phyloP scores from a whole-genome alignment of 2,888 invertebrate genomes.

The Nycteola revayana region DNA sequence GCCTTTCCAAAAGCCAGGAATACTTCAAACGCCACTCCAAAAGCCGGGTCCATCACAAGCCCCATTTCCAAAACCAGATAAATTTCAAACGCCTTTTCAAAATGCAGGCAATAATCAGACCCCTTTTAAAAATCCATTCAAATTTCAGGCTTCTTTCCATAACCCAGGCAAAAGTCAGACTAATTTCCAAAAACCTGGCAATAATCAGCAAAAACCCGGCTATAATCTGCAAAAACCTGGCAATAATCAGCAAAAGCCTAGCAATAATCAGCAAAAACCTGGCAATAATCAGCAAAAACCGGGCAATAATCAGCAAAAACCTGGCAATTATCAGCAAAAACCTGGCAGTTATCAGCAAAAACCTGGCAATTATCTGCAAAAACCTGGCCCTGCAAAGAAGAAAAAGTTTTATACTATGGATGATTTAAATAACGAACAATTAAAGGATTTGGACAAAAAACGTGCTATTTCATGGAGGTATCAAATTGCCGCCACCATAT shows the following conservation, averaged over 20 bases:
- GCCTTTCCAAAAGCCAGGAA: neutral
- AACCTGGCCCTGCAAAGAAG: neutral
- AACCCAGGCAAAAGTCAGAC: too few relatives aligned
- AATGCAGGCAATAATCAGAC: neutral
- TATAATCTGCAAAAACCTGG: too few relatives aligned
- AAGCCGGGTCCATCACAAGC: neutral
- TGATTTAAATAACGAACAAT: neutral
- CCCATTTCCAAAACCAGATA: neutral
- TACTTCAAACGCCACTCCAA: neutral
- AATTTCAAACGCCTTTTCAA: neutral
- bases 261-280: too few relatives aligned
- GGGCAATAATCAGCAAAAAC: too few relatives aligned
- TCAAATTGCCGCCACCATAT: conserved; percentile 8
- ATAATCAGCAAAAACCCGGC: neutral
- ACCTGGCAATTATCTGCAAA: neutral
- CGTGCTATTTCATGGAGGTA: conserved; percentile 11
- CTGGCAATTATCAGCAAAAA: neutral
- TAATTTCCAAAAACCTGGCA: neutral
- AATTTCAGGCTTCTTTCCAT: too few relatives aligned
- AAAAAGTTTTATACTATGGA: too few relatives aligned
- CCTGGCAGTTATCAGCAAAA: neutral
- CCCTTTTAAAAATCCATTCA: too few relatives aligned
- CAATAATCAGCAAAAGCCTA: too few relatives aligned
- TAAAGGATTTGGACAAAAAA: neutral
- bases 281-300: too few relatives aligned